Percentiles rank a stretch among this genome's conserved stretches.
phyloP scores from a whole-genome alignment of 2,113 vertebrate species.

The Phoenicopterus ruber region DNA sequence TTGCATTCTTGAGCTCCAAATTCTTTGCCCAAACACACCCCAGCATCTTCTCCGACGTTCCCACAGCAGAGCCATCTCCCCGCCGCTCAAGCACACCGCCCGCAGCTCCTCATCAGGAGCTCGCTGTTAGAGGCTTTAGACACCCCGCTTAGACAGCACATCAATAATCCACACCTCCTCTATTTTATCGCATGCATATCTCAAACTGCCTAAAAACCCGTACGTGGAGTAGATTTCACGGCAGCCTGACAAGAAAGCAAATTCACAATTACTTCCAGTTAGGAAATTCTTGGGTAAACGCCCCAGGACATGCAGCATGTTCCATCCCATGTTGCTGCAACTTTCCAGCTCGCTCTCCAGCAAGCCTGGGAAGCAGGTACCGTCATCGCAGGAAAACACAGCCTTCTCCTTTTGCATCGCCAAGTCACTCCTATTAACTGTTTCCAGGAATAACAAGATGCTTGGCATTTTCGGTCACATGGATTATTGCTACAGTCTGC shows the following conservation, averaged over 20 bases:
- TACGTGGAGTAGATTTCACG: background rate
- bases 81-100: background rate
- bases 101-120: background rate
- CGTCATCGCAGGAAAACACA: background rate
- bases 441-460: slow-evolving; percentile 34
- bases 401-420: background rate
- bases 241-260: slow-evolving; percentile 28
- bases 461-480: background rate
- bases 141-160: background rate
- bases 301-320: background rate
- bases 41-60: background rate
- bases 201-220: background rate
- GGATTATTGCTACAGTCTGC: slow-evolving; percentile 6
- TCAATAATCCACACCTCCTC: slow-evolving; percentile 20
- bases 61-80: background rate
- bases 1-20: slow-evolving; percentile 16
- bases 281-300: background rate
- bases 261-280: slow-evolving; percentile 38
- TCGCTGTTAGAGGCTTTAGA: background rate
- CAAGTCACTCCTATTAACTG: slow-evolving; percentile 24
- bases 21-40: slow-evolving; percentile 22
- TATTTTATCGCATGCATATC: background rate
- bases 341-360: background rate
- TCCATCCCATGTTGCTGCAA: background rate
- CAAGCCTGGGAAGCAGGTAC: slow-evolving; percentile 15